Conservation (phyloP, 2,797 vertebrate species). For the Chaunax sp. region DNA sequence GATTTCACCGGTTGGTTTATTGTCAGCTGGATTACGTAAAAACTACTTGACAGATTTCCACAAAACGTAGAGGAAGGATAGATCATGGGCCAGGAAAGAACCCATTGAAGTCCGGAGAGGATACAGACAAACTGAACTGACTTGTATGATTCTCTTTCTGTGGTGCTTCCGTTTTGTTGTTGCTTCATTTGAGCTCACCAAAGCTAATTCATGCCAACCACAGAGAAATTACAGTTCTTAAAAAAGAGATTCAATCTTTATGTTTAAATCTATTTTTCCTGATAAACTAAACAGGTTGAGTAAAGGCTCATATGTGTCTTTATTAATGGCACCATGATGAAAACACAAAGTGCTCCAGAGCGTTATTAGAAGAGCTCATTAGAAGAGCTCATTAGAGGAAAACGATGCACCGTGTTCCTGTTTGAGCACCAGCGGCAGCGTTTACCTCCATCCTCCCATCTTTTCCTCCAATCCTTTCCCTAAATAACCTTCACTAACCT, state of each 20-base stretch:
- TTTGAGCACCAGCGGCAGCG: not conserved
- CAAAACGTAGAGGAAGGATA: too few species aligned
- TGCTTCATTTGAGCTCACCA: not conserved
- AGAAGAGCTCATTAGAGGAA: slow-evolving; percentile 18
- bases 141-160: too few species aligned
- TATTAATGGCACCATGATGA: not conserved
- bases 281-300: too few species aligned
- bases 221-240: not conserved
- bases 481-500: slow-evolving; percentile 67
- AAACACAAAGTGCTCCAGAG: not conserved
- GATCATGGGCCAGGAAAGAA: too few species aligned
- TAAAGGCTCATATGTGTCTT: not conserved
- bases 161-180: not conserved
- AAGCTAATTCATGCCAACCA: not conserved
- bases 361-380: slow-evolving; percentile 2
- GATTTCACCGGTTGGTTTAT: too few species aligned
- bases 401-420: slow-evolving; percentile 7
- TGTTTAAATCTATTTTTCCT: not conserved
- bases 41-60: too few species aligned
- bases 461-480: slow-evolving; percentile 35
- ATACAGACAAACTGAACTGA: too few species aligned
- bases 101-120: too few species aligned
- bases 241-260: not conserved
- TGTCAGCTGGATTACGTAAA: too few species aligned
- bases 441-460: slow-evolving; percentile 26